These are phyloP conservation scores for Flexamia atlantica DNA, from an alignment of 2,888 invertebrate genomes.

Conservation along the genomic window DNA sequence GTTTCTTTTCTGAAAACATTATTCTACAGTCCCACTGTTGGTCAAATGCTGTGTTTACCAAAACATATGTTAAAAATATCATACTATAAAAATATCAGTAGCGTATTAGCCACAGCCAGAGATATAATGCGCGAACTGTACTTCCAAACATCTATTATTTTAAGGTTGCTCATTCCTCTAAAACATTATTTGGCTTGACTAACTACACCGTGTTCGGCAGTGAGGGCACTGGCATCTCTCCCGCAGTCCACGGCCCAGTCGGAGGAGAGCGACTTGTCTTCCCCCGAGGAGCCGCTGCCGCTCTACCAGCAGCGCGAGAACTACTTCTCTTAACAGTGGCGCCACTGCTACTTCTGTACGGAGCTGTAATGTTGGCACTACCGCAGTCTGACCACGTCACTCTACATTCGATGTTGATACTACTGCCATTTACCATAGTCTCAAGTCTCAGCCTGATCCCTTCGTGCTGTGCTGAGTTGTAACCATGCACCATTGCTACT, in stretches of 20 bases:
- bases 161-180: too few relatives aligned
- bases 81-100: too few relatives aligned
- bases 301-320: constrained; percentile 93
- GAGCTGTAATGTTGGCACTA: constrained; percentile 12
- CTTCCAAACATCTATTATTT: too few relatives aligned
- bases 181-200: too few relatives aligned
- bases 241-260: constrained; percentile 77
- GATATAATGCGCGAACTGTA: too few relatives aligned
- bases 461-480: not conserved
- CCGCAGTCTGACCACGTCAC: not conserved
- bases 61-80: too few relatives aligned
- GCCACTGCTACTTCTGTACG: constrained; percentile 45
- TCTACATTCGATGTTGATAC: not conserved
- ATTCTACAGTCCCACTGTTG: too few relatives aligned
- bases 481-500: not conserved
- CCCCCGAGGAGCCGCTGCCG: constrained; percentile 88
- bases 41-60: too few relatives aligned
- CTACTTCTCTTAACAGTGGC: constrained; percentile 77
- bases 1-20: too few relatives aligned
- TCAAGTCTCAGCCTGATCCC: too few relatives aligned
- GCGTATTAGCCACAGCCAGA: too few relatives aligned
- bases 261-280: constrained; percentile 84
- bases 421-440: not conserved
- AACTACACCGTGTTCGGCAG: constrained; percentile 77
- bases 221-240: constrained; percentile 87